Evolutionary conservation across 2,113 vertebrate genomes (phyloP), one percentile per base, ranked within the genome.

Genomic region (Monopterus albus): DNA sequence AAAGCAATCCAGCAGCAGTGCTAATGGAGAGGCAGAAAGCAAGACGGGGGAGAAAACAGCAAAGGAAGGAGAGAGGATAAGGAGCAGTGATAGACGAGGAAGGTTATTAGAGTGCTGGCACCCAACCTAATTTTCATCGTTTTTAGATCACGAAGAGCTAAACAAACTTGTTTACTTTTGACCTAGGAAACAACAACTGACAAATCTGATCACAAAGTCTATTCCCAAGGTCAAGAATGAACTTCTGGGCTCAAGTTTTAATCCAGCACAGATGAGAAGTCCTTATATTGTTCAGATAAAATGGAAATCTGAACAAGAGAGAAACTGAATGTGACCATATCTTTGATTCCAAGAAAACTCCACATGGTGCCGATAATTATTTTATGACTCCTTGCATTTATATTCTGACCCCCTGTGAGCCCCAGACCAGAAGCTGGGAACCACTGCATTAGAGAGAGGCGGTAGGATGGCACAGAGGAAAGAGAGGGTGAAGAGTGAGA

Each of bases 1-100:
- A 87, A 91, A 91, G 57, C 7, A 72, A 91, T 88, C 84, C 72
- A 46, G 78, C 50, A 33, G 58, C 26, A 55, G 64, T 2, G 42
- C 63, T 50, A 63, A 78, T 50, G 26, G 57, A 80, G 65, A 75
- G 56, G 59, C 39, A 43, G 42, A 51, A 77, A 72, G 72, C 49
- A 52, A 78, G 36, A 46, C 12, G 17, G 50, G 29, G 51, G 46
- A 55, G 50, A 55, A 50, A 28, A 68, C 25, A 57, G 36, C 0
- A 35, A 70, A 51, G 69, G 53, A 70, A 42, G 29, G 25, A 46
- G 47, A 21, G 49, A 14, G 45, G 42, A 59, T 6, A n/a, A 58
- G 15, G 18, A 25, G 25, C 1, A n/a, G 8, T 2, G 46, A 25
- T 25, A n/a, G n/a, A 12, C 20, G 47, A 47, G 12, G 53, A 18